Evolutionary conservation across 2,888 invertebrate species (phyloP).

Genomic region (Panzeria rudis): DNA sequence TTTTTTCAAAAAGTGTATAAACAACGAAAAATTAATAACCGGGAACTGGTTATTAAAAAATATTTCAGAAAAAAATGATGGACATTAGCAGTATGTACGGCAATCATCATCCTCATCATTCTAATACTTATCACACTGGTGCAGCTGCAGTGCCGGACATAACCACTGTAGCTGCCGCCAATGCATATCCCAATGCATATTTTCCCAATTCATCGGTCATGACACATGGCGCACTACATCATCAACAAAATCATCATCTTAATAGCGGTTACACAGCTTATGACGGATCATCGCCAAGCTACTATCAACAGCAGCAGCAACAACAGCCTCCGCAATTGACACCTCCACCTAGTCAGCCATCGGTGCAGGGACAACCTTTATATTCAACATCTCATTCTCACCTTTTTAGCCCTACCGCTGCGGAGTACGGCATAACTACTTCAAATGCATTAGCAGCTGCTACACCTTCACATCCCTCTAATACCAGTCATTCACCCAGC

Average conservation of each 20-base stretch:
- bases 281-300: conserved; percentile 77
- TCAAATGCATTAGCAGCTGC: conserved; percentile 77
- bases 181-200: conserved; percentile 80
- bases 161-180: conserved; percentile 74
- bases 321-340: conserved; percentile 73
- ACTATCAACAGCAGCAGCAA: conserved; percentile 75
- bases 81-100: conserved; percentile 84
- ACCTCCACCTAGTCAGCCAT: conserved; percentile 74
- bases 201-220: conserved; percentile 74
- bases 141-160: conserved; percentile 74
- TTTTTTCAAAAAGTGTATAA: conserved; percentile 3
- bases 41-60: conserved; percentile 32
- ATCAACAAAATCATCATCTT: conserved; percentile 76
- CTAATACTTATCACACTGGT: conserved; percentile 79
- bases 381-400: conserved; percentile 81
- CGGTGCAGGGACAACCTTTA: conserved; percentile 75
- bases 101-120: conserved; percentile 81
- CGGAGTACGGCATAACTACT: conserved; percentile 83
- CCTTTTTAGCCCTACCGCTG: conserved; percentile 83
- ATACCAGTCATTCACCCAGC: conserved; percentile 81
- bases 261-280: conserved; percentile 76
- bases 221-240: conserved; percentile 73
- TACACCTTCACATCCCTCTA: conserved; percentile 81
- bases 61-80: conserved; percentile 81
- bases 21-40: conserved; percentile 17